These are phyloP conservation scores for Dasypolia templi DNA, from an alignment of 2,888 invertebrate species.

Conservation along the genomic window DNA sequence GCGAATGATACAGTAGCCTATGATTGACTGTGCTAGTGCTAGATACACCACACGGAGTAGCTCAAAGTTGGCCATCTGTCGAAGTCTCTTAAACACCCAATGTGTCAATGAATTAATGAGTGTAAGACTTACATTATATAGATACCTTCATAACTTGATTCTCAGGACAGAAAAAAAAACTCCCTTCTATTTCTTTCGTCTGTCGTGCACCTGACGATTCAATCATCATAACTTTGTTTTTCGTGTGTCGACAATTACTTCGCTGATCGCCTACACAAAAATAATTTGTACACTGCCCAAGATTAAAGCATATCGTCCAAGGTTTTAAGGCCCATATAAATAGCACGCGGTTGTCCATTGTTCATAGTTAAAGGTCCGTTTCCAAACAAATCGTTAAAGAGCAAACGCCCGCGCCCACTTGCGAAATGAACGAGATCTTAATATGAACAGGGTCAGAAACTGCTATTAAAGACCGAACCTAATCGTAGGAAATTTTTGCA, in stretches of 20 bases:
- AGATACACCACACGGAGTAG: too few relatives aligned
- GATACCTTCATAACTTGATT: background rate
- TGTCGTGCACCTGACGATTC: background rate
- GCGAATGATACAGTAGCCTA: too few relatives aligned
- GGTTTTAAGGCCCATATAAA: constrained; percentile 50
- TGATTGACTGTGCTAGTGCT: too few relatives aligned
- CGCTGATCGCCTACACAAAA: constrained; percentile 47
- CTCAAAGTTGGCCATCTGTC: too few relatives aligned
- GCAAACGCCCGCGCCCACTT: constrained; percentile 57
- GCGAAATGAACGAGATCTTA: constrained; percentile 42
- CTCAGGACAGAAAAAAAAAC: background rate
- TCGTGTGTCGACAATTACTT: constrained; percentile 4
- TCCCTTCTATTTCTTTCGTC: background rate
- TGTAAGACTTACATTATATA: background rate
- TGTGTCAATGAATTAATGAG: background rate
- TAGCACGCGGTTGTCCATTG: constrained; percentile 53
- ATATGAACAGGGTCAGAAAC: background rate
- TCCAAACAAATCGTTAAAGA: constrained; percentile 59
- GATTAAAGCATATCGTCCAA: constrained; percentile 52
- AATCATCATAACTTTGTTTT: background rate
- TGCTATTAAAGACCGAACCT: background rate
- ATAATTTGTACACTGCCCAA: constrained; percentile 42
- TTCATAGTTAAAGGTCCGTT: constrained; percentile 53
- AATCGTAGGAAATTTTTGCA: background rate
- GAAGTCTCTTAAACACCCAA: too few relatives aligned